phyloP scores from a whole-genome alignment of 2,888 invertebrate genomes.

The Dryomyza anilis region DNA sequence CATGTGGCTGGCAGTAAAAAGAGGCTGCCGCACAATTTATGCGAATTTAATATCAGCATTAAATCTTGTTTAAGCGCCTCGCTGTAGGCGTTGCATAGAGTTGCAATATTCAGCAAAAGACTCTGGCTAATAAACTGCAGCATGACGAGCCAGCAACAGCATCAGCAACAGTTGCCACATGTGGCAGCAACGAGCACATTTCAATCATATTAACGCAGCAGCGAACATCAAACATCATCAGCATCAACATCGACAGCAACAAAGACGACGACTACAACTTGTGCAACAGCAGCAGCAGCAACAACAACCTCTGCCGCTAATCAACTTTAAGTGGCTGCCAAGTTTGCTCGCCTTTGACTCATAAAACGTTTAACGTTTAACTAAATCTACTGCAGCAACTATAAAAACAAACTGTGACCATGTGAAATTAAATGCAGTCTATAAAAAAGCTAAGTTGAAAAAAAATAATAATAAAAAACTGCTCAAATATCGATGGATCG shows the following conservation, averaged over 20 bases:
- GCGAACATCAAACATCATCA: conserved; percentile 29
- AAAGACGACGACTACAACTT: background rate
- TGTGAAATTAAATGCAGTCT: background rate
- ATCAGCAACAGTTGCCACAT: background rate
- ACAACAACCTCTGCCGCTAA: background rate
- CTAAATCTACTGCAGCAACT: background rate
- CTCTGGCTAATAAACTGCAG: background rate
- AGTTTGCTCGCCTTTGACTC: background rate
- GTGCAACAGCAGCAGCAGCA: background rate
- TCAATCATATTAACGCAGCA: conserved; percentile 24
- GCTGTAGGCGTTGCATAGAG: background rate
- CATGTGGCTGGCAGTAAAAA: no score
- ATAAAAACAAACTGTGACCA: background rate
- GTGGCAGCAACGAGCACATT: background rate
- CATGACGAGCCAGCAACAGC: background rate
- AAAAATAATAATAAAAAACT: background rate
- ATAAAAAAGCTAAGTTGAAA: background rate
- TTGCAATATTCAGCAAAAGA: background rate
- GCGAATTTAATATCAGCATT: background rate
- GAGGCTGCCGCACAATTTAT: background rate
- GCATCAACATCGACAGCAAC: conserved; percentile 16
- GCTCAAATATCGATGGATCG: background rate
- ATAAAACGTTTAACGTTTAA: background rate
- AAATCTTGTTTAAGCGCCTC: background rate
- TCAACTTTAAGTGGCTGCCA: background rate